phyloP scores from a whole-genome alignment of 64 coral and sea anemone genomes.

The Porites lutea region DNA sequence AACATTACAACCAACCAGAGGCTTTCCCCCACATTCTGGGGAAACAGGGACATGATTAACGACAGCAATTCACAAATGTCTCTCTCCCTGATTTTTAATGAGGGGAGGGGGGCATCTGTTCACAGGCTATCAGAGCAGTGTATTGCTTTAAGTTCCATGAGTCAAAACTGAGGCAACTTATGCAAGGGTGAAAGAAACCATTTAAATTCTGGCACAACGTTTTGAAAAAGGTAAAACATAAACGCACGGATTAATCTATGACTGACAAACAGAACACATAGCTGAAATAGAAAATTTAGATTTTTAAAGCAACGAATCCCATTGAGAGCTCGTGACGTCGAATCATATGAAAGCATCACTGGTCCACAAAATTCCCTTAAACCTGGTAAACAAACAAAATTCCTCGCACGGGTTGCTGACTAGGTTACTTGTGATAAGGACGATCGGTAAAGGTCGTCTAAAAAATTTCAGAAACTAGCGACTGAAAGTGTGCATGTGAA shows the following conservation, averaged over 20 bases:
- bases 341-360: neutral
- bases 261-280: neutral
- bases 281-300: neutral
- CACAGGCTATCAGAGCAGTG: no score
- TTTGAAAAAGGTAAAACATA: neutral
- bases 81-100: no score
- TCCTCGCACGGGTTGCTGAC: neutral
- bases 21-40: no score
- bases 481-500: neutral
- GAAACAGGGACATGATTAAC: no score
- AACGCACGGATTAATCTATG: neutral
- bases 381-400: conserved; percentile 30
- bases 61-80: no score
- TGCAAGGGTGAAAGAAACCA: neutral
- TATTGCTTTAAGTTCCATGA: neutral
- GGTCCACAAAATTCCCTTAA: neutral
- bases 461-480: neutral
- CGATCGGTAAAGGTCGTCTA: neutral
- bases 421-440: neutral
- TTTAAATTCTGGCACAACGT: neutral
- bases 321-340: neutral
- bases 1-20: no score
- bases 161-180: neutral
- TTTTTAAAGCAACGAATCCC: neutral
- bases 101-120: no score